phyloP scores from a whole-genome alignment of 2,888 invertebrate genomes.

The Limnephilus rhombicus region DNA sequence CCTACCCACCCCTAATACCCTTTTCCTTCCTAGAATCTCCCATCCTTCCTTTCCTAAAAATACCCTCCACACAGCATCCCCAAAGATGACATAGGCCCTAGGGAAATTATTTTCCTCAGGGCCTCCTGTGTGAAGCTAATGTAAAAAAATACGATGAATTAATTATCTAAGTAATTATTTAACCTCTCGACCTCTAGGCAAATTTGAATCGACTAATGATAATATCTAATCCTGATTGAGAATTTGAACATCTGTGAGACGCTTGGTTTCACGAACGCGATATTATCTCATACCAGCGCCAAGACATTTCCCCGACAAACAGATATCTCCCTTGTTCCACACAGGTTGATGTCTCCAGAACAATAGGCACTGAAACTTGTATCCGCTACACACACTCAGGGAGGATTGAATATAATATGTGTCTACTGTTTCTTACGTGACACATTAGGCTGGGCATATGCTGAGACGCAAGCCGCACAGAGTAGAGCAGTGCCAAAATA shows the following conservation, averaged over 20 bases:
- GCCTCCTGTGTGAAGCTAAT: too few species aligned
- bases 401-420: not conserved
- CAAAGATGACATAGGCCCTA: too few species aligned
- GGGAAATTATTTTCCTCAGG: too few species aligned
- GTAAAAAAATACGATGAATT: not conserved
- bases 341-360: not conserved
- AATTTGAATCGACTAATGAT: not conserved
- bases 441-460: not conserved
- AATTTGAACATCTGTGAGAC: not conserved
- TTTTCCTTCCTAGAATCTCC: too few species aligned
- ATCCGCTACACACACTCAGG: not conserved
- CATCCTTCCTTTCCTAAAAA: too few species aligned
- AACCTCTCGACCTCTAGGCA: not conserved
- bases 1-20: too few species aligned
- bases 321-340: not conserved
- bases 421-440: not conserved
- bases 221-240: not conserved
- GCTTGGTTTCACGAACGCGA: not conserved
- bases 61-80: too few species aligned
- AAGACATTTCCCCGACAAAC: not conserved
- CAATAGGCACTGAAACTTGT: not conserved
- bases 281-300: not conserved
- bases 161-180: not conserved
- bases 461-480: too few species aligned
- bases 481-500: too few species aligned